A percentile compares a stretch with the other conserved stretches of the same genome.
Evolutionary conservation across 2,888 invertebrate genomes (phyloP).

Genomic region (Synanthedon tipuliformis): DNA sequence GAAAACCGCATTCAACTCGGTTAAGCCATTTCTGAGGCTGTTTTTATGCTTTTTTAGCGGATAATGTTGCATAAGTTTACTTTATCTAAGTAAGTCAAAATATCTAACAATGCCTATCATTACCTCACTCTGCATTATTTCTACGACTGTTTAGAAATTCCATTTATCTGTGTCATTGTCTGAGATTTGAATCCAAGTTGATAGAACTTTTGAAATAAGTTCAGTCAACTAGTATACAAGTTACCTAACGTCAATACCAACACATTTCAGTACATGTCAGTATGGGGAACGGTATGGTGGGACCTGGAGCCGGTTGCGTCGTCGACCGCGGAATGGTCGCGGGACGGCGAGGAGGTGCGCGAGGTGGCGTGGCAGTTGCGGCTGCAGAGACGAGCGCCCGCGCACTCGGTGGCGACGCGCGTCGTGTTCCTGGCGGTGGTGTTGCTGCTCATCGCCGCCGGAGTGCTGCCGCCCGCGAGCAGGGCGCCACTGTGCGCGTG

Average conservation of each 20-base stretch:
- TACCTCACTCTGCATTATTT: too few relatives aligned
- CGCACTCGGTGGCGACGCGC: slow-evolving; percentile 25
- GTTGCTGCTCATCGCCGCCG: slow-evolving; percentile 29
- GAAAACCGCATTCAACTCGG: too few relatives aligned
- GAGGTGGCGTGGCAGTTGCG: slow-evolving; percentile 24
- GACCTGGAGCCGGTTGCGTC: slow-evolving; percentile 24
- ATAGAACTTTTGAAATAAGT: too few relatives aligned
- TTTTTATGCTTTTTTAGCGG: too few relatives aligned
- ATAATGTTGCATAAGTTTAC: too few relatives aligned
- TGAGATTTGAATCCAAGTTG: too few relatives aligned
- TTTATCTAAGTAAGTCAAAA: too few relatives aligned
- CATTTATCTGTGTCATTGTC: too few relatives aligned
- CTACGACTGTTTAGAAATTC: too few relatives aligned
- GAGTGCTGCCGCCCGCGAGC: slow-evolving; percentile 25
- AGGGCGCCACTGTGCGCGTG: slow-evolving; percentile 40
- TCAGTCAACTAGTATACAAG: not conserved
- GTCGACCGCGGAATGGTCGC: slow-evolving; percentile 3
- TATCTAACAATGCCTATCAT: too few relatives aligned
- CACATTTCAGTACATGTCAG: slow-evolving; percentile 20
- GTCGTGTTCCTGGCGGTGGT: slow-evolving; percentile 23
- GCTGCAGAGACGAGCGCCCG: slow-evolving; percentile 33
- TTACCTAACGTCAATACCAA: not conserved
- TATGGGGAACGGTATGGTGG: slow-evolving; percentile 45
- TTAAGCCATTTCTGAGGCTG: too few relatives aligned
- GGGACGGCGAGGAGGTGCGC: slow-evolving; percentile 3